Evolutionary conservation across 2,888 invertebrate species (phyloP).

Genomic region (Eurytoma adleriae): DNA sequence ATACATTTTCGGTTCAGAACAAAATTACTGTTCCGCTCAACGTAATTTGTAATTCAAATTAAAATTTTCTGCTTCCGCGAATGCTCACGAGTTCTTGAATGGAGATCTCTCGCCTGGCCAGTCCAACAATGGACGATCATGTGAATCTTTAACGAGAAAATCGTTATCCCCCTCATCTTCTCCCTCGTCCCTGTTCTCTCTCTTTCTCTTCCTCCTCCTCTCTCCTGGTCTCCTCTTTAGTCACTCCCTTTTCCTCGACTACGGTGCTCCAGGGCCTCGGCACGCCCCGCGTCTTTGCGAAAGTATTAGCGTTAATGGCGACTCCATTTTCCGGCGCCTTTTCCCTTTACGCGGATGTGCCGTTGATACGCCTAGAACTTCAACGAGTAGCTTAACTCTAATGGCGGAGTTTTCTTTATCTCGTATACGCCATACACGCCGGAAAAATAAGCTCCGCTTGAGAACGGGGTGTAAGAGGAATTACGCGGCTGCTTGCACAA

Average conservation of each 20-base stretch:
- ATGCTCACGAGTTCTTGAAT: not conserved
- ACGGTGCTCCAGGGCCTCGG: conserved; percentile 13
- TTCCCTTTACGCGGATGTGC: conserved; percentile 37
- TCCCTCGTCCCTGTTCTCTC: not conserved
- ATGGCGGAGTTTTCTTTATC: conserved; percentile 38
- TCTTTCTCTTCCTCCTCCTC: not conserved
- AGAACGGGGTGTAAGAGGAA: not conserved
- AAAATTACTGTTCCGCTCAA: conserved; percentile 24
- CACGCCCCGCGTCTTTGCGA: conserved; percentile 62
- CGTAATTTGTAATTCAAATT: conserved; percentile 51
- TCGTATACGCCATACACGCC: not conserved
- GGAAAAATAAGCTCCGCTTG: not conserved
- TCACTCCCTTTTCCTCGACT: not conserved
- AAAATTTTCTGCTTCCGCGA: conserved; percentile 26
- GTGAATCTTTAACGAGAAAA: conserved; percentile 44
- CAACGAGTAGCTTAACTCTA: conserved; percentile 40
- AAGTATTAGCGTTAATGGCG: conserved; percentile 66
- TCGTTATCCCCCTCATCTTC: conserved; percentile 26
- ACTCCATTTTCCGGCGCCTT: conserved; percentile 60
- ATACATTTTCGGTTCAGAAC: conserved; percentile 17
- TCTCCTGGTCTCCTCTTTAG: not conserved
- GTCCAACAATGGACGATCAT: conserved; percentile 41
- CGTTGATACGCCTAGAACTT: conserved; percentile 41
- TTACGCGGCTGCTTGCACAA: not conserved
- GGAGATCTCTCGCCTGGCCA: not conserved